Evolutionary conservation across 2,113 vertebrate genomes (phyloP).

Genomic region (Oenanthe oenanthe): DNA sequence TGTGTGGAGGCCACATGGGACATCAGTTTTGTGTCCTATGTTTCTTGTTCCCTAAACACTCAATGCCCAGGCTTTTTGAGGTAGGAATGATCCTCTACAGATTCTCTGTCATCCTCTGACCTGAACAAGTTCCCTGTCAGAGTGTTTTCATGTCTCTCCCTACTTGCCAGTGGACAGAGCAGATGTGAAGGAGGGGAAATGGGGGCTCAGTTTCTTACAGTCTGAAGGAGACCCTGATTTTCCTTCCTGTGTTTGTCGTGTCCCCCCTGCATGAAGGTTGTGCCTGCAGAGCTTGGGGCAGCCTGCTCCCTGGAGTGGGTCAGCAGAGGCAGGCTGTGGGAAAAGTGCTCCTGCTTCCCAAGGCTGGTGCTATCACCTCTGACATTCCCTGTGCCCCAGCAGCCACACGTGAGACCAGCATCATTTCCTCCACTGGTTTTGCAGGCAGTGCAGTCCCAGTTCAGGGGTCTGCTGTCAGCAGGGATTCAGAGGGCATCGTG

Average conservation of each 20-base stretch:
- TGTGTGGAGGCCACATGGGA: rapidly evolving
- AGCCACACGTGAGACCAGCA: neutral
- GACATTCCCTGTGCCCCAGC: neutral
- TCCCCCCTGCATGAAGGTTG: neutral
- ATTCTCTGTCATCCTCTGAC: neutral
- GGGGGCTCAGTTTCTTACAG: neutral
- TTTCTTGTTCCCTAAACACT: neutral
- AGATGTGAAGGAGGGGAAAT: neutral
- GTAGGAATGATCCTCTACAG: neutral
- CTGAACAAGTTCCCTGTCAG: neutral
- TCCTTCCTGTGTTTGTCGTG: neutral
- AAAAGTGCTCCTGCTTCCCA: neutral
- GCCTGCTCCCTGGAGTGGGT: neutral
- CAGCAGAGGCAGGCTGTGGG: neutral
- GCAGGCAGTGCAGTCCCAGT: neutral
- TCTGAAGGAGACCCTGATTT: neutral
- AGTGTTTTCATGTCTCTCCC: neutral
- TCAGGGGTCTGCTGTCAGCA: neutral
- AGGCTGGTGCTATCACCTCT: neutral
- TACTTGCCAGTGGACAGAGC: neutral
- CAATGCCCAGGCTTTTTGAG: neutral
- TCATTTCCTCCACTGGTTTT: neutral
- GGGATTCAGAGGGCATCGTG: neutral
- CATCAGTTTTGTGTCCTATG: neutral
- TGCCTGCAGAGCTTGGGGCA: neutral